These are phyloP conservation scores for Chrysina gloriosa DNA, from an alignment of 2,888 invertebrate species.

Conservation along the genomic window DNA sequence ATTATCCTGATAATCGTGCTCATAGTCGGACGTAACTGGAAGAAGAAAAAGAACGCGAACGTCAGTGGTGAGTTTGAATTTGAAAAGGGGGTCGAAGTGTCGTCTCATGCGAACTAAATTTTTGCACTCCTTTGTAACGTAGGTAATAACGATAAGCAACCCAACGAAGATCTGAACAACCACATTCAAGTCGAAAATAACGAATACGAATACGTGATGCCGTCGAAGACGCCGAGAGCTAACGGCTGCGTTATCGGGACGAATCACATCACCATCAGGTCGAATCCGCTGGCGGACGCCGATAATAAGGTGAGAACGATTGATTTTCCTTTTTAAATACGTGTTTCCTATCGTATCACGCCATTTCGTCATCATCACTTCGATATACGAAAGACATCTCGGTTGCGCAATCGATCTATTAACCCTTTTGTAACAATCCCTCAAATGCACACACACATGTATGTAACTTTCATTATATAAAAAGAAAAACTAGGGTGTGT, in stretches of 20 bases:
- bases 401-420: not conserved
- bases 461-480: too few species aligned
- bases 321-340: conserved; percentile 49
- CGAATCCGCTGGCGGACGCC: conserved; percentile 78
- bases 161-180: conserved; percentile 59
- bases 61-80: conserved; percentile 49
- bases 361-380: not conserved
- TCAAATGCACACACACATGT: not conserved
- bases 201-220: conserved; percentile 58
- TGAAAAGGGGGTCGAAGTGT: too few species aligned
- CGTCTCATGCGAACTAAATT: too few species aligned
- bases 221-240: conserved; percentile 57
- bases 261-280: conserved; percentile 76
- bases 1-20: conserved; percentile 61
- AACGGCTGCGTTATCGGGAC: conserved; percentile 61
- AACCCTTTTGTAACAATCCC: conserved; percentile 23
- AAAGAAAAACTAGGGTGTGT: too few species aligned
- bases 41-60: conserved; percentile 65
- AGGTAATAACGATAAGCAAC: conserved; percentile 57
- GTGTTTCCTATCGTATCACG: conserved; percentile 29
- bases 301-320: conserved; percentile 73
- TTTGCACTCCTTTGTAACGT: too few species aligned
- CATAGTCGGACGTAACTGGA: conserved; percentile 66
- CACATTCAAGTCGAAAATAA: conserved; percentile 63
- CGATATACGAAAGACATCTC: not conserved